Base-by-base conservation (phyloP, 2,797 vertebrate species). In the Gymnothorax javanicus region DNA sequence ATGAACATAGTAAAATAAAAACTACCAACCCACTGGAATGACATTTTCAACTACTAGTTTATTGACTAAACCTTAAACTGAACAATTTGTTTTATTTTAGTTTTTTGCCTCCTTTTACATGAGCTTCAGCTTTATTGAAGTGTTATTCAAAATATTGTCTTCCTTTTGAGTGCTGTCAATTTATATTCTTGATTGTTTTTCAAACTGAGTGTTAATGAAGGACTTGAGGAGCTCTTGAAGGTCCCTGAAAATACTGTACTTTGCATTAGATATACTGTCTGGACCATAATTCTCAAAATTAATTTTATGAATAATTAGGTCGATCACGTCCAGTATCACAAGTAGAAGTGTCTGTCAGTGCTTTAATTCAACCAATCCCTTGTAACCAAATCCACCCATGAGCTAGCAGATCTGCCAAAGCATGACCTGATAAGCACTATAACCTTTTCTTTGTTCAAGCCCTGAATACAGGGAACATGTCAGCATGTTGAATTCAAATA, bases 401-500 rank as follows among this genome's bases (percentile, higher is more conserved):
- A 33, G 62, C 77, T 82, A 86, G 17, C 62, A 82, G n/a, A 82
- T 60, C 60, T 50, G 23, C 57, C 57, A 64, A 82, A 69, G 23
- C 60, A 52, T 86, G 75, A 69, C 85, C 82, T 82, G 58, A 12
- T 60, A 82, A 54, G 77, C 60, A 7, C 25, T 69, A 79, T 64
- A 82, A 82, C 73, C 52, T 58, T 86, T 86, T 25, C 86, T 87
- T 85, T 82, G 64, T 90, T 57, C 88, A 54, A 25, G 71, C 85
- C 79, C 69, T 84, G 75, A 69, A 87, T 27, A 59, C 84, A 57
- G 50, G 64, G 62, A 60, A 84, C 77, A 86, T 91, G 90, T 87
- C 91, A 87, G 88, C 83, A 84, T 89, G 85, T n/a, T 85, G 89
- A 92, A 91, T 91, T 90, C 92, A 90, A 92, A 90, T 91, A 86